These are phyloP conservation scores for Rosalia funebris DNA, from an alignment of 2,888 invertebrate species.

Conservation along the genomic window DNA sequence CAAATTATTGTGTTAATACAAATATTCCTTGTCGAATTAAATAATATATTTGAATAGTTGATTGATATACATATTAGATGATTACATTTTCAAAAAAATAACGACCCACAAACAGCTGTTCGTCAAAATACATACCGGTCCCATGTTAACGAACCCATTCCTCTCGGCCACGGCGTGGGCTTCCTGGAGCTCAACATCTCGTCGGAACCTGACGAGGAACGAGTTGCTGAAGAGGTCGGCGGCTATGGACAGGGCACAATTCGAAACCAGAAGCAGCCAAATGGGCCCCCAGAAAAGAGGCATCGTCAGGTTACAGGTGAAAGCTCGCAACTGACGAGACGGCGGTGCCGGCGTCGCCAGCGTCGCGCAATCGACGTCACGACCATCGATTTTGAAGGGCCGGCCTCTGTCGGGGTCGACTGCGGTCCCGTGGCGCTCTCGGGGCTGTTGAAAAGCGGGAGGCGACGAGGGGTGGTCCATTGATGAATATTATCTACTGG, in stretches of 20 bases:
- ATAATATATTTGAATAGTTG: too few relatives aligned
- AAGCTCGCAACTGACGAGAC: constrained; percentile 43
- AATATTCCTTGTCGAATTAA: too few relatives aligned
- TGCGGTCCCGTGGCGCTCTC: neutral
- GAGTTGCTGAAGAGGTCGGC: constrained; percentile 88
- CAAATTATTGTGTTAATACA: too few relatives aligned
- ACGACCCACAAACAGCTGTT: constrained; percentile 47
- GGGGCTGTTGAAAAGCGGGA: neutral
- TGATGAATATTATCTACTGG: too few relatives aligned
- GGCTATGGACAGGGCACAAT: constrained; percentile 46
- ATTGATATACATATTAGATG: too few relatives aligned
- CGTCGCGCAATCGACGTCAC: constrained; percentile 56
- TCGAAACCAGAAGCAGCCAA: constrained; percentile 44
- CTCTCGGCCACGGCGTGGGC: constrained; percentile 85
- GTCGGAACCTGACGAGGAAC: constrained; percentile 89
- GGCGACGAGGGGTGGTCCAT: too few relatives aligned
- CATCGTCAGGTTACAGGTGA: constrained; percentile 55
- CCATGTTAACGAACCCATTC: constrained; percentile 94
- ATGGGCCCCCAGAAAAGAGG: constrained; percentile 57
- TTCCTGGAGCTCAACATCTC: constrained; percentile 78
- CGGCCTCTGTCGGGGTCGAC: constrained; percentile 11
- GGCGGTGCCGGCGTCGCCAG: constrained; percentile 29
- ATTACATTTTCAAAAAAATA: too few relatives aligned
- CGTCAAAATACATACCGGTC: constrained; percentile 80
- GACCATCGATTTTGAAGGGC: constrained; percentile 50